phyloP scores from a whole-genome alignment of 2,113 vertebrate genomes.

The Myotis lucifugus region DNA sequence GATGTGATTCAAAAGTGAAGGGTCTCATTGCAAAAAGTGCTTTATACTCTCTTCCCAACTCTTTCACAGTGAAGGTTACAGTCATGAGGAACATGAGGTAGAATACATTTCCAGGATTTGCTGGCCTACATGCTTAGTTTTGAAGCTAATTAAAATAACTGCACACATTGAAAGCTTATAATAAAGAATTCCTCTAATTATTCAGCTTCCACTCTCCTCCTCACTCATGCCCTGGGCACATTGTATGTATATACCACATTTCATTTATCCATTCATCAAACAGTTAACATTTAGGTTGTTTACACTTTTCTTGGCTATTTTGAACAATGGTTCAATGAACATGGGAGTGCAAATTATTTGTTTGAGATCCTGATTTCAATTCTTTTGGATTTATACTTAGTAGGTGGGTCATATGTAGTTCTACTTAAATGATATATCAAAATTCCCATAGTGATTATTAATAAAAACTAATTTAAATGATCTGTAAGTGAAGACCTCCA shows the following conservation, averaged over 20 bases:
- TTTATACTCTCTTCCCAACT: background rate
- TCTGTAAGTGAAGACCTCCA: background rate
- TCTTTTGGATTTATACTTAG: too few species aligned
- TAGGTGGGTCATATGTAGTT: too few species aligned
- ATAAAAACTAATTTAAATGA: conserved; percentile 2
- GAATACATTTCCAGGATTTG: background rate
- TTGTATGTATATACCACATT: too few species aligned
- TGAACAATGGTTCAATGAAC: too few species aligned
- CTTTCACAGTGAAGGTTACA: background rate
- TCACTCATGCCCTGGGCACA: background rate
- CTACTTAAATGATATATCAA: background rate
- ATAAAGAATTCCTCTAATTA: background rate
- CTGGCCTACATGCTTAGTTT: background rate
- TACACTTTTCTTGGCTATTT: too few species aligned
- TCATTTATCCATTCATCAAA: too few species aligned
- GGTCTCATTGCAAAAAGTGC: background rate
- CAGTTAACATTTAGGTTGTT: too few species aligned
- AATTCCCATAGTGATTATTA: background rate
- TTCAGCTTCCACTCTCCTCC: background rate
- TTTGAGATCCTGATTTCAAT: too few species aligned
- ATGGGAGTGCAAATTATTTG: too few species aligned
- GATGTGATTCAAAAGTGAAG: background rate
- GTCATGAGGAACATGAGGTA: background rate
- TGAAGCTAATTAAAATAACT: background rate
- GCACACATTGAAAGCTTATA: background rate